phyloP scores from a whole-genome alignment of 2,888 invertebrate species.

The Lycia hirtaria region DNA sequence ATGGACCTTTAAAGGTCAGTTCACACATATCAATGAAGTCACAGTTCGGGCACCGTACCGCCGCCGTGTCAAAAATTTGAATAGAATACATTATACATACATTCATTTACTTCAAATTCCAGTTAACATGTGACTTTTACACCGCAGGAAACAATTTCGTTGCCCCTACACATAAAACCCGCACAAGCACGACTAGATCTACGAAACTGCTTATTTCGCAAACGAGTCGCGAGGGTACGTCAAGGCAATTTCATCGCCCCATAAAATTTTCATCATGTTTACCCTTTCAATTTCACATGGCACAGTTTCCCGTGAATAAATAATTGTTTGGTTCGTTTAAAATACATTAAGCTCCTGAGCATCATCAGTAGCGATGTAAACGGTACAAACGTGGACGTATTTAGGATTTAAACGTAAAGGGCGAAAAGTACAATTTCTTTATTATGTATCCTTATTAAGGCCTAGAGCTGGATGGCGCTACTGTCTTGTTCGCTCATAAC shows the following conservation, averaged over 20 bases:
- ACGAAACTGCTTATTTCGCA: constrained; percentile 29
- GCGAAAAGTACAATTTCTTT: background rate
- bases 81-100: too few species aligned
- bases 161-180: constrained; percentile 16
- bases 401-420: background rate
- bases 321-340: constrained; percentile 74
- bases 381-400: constrained; percentile 7
- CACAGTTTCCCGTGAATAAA: constrained; percentile 56
- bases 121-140: background rate
- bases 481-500: too few species aligned
- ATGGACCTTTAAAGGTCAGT: too few species aligned
- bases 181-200: constrained; percentile 9
- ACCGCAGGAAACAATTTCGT: constrained; percentile 6
- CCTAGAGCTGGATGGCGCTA: too few species aligned
- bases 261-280: constrained; percentile 59
- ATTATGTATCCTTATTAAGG: too few species aligned
- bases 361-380: constrained; percentile 51
- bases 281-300: constrained; percentile 62
- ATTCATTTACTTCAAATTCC: too few species aligned
- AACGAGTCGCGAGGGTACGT: constrained; percentile 38
- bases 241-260: constrained; percentile 52
- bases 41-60: too few species aligned
- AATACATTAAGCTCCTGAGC: constrained; percentile 68
- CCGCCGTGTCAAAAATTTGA: too few species aligned
- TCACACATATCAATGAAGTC: too few species aligned